Evolutionary conservation across 1,140 invertebrate species (phyloP).

Genomic region (Manduca sexta): DNA sequence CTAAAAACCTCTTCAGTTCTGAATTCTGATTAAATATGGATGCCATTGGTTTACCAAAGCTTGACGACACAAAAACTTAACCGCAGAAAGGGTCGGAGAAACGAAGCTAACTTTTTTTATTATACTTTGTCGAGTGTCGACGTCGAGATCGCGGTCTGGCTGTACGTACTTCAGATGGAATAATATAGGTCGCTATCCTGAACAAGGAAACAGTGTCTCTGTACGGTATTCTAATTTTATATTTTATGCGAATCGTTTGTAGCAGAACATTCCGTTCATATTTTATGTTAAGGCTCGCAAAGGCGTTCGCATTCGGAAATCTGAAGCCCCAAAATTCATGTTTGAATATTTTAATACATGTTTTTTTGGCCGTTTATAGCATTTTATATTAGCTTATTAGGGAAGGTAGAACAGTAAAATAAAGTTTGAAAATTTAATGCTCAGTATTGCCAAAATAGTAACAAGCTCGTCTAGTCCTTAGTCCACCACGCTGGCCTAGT

Average conservation of each 20-base stretch:
- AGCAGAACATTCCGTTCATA: conserved; percentile 1
- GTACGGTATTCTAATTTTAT: conserved; percentile 3
- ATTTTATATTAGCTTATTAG: too few species aligned
- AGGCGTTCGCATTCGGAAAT: conserved; percentile 1
- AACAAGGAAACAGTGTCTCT: neutral
- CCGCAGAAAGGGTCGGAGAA: too few species aligned
- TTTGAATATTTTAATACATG: conserved; percentile 4
- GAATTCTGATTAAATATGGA: too few species aligned
- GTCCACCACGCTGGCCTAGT: too few species aligned
- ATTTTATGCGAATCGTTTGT: conserved; percentile 5
- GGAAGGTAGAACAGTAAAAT: too few species aligned
- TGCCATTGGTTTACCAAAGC: too few species aligned
- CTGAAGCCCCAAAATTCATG: neutral
- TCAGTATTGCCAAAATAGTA: too few species aligned
- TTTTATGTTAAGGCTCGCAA: neutral
- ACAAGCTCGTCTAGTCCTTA: too few species aligned
- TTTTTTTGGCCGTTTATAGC: too few species aligned
- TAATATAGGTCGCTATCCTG: conserved; percentile 1
- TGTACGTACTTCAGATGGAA: conserved; percentile 3
- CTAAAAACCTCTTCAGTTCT: too few species aligned
- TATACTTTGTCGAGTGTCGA: neutral
- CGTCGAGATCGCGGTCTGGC: conserved; percentile 1
- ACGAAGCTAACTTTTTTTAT: neutral
- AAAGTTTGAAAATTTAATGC: too few species aligned
- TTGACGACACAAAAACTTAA: too few species aligned